These are phyloP conservation scores for Xiphophorus birchmanni DNA, from an alignment of 2,797 vertebrate genomes.

Conservation along the genomic window DNA sequence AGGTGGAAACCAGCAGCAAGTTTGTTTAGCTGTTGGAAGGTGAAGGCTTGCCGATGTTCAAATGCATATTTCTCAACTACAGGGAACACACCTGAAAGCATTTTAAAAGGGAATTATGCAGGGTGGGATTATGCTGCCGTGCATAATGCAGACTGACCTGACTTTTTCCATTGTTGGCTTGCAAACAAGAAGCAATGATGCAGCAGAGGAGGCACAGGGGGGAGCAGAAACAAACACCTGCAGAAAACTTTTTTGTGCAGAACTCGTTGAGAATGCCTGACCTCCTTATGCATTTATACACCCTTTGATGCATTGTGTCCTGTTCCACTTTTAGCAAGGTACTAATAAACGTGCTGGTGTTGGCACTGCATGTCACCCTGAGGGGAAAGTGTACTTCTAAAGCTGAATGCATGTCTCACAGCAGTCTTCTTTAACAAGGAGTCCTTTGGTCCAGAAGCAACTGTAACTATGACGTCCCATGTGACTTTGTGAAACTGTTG, in stretches of 20 bases:
- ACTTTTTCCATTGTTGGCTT: conserved; percentile 47
- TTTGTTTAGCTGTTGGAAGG: conserved; percentile 26
- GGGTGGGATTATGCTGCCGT: conserved; percentile 65
- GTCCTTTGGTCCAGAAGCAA: neutral
- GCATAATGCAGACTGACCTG: conserved; percentile 74
- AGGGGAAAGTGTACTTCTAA: conserved; percentile 6
- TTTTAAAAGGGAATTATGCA: conserved; percentile 71
- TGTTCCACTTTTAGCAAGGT: conserved; percentile 10
- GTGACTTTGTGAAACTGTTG: neutral
- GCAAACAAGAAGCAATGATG: conserved; percentile 54
- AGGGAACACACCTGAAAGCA: conserved; percentile 70
- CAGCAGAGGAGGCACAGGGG: conserved; percentile 3
- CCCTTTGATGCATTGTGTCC: neutral
- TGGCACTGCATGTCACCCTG: neutral
- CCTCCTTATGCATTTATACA: conserved; percentile 33
- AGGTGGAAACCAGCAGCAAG: conserved; percentile 15
- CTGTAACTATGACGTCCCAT: neutral
- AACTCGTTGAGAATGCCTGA: conserved; percentile 37
- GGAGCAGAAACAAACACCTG: conserved; percentile 41
- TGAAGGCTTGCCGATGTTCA: conserved; percentile 11
- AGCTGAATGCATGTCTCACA: conserved; percentile 24
- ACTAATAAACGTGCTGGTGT: neutral
- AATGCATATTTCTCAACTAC: conserved; percentile 44
- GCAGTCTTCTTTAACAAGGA: neutral
- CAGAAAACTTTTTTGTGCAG: conserved; percentile 27